Percentiles rank a stretch among this genome's conserved stretches.
phyloP scores from a whole-genome alignment of 2,113 vertebrate species.

The Calyptomena viridis region DNA sequence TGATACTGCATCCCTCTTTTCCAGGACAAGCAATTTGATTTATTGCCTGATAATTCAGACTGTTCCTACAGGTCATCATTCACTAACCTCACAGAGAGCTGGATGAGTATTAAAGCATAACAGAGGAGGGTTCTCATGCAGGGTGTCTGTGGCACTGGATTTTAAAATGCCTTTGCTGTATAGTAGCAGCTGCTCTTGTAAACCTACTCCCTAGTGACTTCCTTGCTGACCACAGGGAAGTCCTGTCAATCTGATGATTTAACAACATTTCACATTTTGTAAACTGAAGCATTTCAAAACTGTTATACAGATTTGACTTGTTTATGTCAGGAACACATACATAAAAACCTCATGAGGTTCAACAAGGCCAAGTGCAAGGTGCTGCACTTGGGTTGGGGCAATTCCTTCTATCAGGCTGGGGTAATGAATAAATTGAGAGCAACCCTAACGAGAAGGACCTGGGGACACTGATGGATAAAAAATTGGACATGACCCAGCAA shows the following conservation, averaged over 20 bases:
- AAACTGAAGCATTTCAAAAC: background rate
- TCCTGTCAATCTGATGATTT: background rate
- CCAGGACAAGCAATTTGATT: background rate
- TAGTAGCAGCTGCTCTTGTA: background rate
- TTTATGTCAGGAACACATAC: background rate
- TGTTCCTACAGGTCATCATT: background rate
- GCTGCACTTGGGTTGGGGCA: background rate
- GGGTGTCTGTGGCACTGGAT: background rate
- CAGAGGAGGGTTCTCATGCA: background rate
- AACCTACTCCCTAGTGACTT: background rate
- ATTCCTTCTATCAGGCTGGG: background rate
- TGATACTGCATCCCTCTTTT: background rate
- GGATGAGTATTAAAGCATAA: background rate
- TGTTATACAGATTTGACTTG: background rate
- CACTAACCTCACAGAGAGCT: background rate
- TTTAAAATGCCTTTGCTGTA: background rate
- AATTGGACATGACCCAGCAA: accelerated
- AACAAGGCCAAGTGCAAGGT: background rate
- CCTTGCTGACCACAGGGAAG: background rate
- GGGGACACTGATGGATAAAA: background rate
- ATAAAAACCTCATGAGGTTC: background rate
- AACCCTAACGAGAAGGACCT: background rate
- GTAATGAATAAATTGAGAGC: background rate
- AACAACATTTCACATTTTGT: background rate
- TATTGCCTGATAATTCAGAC: background rate